phyloP scores from a whole-genome alignment of 2,797 vertebrate genomes.

The Crenichthys baileyi region DNA sequence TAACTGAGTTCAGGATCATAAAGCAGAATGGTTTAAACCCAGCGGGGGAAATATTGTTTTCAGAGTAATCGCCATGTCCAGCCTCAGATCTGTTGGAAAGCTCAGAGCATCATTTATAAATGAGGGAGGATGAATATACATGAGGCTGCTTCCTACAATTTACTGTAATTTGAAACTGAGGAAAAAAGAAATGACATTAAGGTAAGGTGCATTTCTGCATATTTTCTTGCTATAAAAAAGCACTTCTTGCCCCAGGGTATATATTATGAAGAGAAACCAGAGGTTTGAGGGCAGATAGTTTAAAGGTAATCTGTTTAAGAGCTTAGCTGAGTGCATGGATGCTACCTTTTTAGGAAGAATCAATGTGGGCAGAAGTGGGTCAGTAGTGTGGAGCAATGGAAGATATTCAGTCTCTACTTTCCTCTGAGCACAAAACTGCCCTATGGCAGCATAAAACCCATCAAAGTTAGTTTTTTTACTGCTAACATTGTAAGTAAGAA shows the following conservation, averaged over 20 bases:
- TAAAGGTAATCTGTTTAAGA: conserved; percentile 29
- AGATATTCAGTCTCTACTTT: conserved; percentile 11
- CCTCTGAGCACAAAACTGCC: conserved; percentile 35
- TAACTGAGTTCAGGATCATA: conserved; percentile 4
- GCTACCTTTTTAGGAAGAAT: conserved; percentile 48
- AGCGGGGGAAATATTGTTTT: conserved; percentile 16
- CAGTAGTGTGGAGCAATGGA: conserved; percentile 24
- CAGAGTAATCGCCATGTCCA: conserved; percentile 18
- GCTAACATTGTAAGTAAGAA: conserved; percentile 14
- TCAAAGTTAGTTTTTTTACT: conserved; percentile 8
- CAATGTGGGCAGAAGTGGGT: conserved; percentile 59
- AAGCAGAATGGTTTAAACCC: conserved; percentile 27
- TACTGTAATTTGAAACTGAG: conserved; percentile 31
- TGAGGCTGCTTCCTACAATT: conserved; percentile 40
- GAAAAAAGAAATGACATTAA: conserved; percentile 17
- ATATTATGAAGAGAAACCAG: not conserved
- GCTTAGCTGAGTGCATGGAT: conserved; percentile 32
- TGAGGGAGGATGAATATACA: conserved; percentile 45
- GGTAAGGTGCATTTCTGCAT: conserved; percentile 8
- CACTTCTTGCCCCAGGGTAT: not conserved
- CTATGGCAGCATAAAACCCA: conserved; percentile 24
- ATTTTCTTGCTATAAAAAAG: not conserved
- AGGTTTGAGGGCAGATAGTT: not conserved
- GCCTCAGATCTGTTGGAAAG: conserved; percentile 15
- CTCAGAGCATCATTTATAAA: conserved; percentile 52